Evolutionary conservation across 2,888 invertebrate genomes (phyloP).

Genomic region (Aricia artaxerxes): DNA sequence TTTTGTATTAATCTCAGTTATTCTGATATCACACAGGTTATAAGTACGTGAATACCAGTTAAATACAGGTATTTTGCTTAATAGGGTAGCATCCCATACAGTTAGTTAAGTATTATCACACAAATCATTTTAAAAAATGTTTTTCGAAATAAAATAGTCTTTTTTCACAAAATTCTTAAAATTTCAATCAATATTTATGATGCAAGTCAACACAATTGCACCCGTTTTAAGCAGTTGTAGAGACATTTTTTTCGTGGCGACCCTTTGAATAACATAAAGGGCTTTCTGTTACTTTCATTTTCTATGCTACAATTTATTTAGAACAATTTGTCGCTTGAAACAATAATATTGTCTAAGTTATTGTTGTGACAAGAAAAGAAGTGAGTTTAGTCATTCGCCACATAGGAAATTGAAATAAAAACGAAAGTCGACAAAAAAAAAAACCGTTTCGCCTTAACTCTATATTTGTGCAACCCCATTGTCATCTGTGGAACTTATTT

Average conservation of each 20-base stretch:
- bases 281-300: slow-evolving; percentile 26
- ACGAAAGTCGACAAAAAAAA: slow-evolving; percentile 23
- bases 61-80: too few species aligned
- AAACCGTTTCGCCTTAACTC: neutral
- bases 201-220: neutral
- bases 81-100: neutral
- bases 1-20: neutral
- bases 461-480: slow-evolving; percentile 10
- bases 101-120: neutral
- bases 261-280: slow-evolving; percentile 4
- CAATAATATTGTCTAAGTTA: slow-evolving; percentile 1
- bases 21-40: neutral
- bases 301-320: slow-evolving; percentile 24
- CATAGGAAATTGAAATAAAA: slow-evolving; percentile 10
- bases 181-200: neutral
- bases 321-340: slow-evolving; percentile 21
- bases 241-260: neutral
- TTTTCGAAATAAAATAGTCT: neutral
- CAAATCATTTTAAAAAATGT: neutral
- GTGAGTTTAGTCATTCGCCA: neutral
- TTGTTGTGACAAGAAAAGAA: slow-evolving; percentile 21
- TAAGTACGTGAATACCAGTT: too few species aligned
- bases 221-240: neutral
- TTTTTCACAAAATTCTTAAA: neutral
- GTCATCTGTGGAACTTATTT: slow-evolving; percentile 1